Percentiles rank a stretch among this genome's conserved stretches.
Evolutionary conservation across 1,140 invertebrate genomes (phyloP).

Genomic region (Pseudomyrmex concolor): DNA sequence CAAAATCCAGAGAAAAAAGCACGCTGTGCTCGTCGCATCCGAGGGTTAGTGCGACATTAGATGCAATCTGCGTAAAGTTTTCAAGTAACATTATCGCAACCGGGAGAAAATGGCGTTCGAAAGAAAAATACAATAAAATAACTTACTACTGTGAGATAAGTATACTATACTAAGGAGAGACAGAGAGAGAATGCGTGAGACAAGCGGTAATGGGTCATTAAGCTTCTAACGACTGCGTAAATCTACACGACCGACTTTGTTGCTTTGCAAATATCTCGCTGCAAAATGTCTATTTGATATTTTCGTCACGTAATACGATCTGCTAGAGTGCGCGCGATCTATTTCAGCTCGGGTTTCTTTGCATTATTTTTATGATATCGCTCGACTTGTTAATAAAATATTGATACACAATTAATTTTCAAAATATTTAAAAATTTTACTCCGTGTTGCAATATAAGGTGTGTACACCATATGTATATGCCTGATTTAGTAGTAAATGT

Average conservation of each 20-base stretch:
- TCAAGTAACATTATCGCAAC: constrained; percentile 36
- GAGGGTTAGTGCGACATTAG: constrained; percentile 13
- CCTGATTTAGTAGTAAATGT: neutral
- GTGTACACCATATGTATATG: too few species aligned
- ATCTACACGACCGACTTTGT: constrained; percentile 57
- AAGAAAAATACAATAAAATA: constrained; percentile 50
- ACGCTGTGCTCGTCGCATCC: neutral
- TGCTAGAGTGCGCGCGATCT: neutral
- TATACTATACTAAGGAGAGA: neutral
- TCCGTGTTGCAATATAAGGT: neutral
- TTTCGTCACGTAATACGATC: constrained; percentile 33
- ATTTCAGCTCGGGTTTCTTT: neutral
- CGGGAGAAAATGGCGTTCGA: constrained; percentile 27
- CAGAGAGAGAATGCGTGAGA: constrained; percentile 34
- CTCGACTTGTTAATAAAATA: neutral
- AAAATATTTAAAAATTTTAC: neutral
- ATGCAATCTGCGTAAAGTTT: constrained; percentile 25
- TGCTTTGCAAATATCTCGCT: constrained; percentile 21
- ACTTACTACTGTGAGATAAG: constrained; percentile 2
- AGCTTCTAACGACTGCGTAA: constrained; percentile 56
- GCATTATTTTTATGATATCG: neutral
- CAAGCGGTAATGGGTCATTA: constrained; percentile 61
- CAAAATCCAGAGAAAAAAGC: constrained; percentile 16
- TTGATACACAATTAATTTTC: neutral
- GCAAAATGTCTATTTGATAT: constrained; percentile 27